phyloP scores from a whole-genome alignment of 2,888 invertebrate genomes.

The Ditula angustiorana region DNA sequence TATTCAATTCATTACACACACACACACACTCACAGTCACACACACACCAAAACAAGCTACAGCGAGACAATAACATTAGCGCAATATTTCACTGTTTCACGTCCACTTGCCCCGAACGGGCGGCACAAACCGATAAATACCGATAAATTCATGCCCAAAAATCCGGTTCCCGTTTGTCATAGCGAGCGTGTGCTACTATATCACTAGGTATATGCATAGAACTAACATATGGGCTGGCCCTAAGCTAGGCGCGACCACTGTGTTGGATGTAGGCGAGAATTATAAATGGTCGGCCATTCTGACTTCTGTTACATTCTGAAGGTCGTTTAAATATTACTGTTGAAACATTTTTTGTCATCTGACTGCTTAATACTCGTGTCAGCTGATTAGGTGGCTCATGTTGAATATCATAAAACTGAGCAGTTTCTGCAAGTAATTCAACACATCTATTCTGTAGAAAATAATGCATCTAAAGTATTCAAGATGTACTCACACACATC shows the following conservation, averaged over 20 bases:
- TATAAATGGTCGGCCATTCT: background rate
- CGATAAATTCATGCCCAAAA: constrained; percentile 39
- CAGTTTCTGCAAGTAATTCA: too few relatives aligned
- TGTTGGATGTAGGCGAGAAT: background rate
- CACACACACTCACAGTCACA: too few relatives aligned
- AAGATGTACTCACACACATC: too few relatives aligned
- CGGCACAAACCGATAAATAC: constrained; percentile 37
- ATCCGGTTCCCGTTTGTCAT: constrained; percentile 38
- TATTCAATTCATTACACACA: constrained; percentile 5
- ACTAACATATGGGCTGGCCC: background rate
- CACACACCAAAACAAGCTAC: constrained; percentile 13
- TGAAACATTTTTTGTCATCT: too few relatives aligned
- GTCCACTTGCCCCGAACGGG: constrained; percentile 34
- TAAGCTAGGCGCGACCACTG: background rate
- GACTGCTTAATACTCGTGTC: too few relatives aligned
- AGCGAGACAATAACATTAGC: constrained; percentile 12
- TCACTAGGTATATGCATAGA: background rate
- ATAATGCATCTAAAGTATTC: too few relatives aligned
- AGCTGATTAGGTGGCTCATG: too few relatives aligned
- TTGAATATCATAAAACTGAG: too few relatives aligned
- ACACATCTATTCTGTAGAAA: too few relatives aligned
- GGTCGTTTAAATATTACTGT: too few relatives aligned
- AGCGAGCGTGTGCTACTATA: constrained; percentile 6
- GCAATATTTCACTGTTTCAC: constrained; percentile 35
- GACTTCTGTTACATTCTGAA: too few relatives aligned